These are phyloP conservation scores for Sinocyclocheilus rhinocerous DNA, from an alignment of 2,113 vertebrate species.

Conservation along the genomic window DNA sequence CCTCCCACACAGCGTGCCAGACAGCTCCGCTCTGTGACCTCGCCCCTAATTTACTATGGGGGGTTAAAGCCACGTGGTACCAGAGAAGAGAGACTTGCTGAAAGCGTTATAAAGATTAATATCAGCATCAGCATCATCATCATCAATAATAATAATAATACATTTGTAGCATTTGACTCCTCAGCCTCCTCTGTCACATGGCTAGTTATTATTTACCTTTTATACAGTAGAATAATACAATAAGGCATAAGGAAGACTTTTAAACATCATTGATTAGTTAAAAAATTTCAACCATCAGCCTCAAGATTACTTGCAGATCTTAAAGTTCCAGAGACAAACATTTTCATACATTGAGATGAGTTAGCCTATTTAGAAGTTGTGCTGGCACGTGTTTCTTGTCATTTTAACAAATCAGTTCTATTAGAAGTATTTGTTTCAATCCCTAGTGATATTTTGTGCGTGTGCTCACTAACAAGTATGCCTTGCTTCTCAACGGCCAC, in stretches of 20 bases:
- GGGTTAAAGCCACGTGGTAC: conserved; percentile 34
- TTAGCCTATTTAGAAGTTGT: neutral
- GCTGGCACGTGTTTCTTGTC: neutral
- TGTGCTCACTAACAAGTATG: neutral
- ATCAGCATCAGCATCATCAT: neutral
- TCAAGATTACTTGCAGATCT: neutral
- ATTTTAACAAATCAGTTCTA: neutral
- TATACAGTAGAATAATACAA: neutral
- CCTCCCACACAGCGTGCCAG: conserved; percentile 68
- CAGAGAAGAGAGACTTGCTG: neutral
- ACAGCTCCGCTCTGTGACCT: conserved; percentile 12
- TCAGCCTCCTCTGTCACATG: neutral
- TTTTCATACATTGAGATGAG: neutral
- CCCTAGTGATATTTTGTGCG: neutral
- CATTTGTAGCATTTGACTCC: neutral
- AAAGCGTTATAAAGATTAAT: neutral
- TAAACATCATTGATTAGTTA: neutral
- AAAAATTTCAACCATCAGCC: neutral
- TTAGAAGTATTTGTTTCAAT: neutral
- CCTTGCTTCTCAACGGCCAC: neutral
- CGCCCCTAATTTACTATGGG: neutral
- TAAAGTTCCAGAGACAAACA: too few species aligned
- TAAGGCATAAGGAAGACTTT: neutral
- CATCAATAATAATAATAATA: neutral
- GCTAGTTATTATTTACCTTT: neutral